These are phyloP conservation scores for Poeciliopsis turneri DNA, from an alignment of 2,797 vertebrate species.

Conservation along the genomic window DNA sequence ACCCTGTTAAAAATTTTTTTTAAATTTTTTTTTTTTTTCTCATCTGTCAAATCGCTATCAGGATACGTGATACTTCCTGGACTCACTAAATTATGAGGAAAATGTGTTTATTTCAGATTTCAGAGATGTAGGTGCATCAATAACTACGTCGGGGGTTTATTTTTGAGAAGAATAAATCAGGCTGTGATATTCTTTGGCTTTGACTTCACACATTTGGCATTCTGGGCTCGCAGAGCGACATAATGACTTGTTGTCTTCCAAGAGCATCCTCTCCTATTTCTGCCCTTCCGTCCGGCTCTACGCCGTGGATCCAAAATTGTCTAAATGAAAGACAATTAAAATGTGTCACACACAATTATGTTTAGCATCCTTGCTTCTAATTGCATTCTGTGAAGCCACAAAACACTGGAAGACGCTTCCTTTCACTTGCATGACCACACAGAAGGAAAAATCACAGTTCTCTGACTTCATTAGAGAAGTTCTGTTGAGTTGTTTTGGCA, in stretches of 20 bases:
- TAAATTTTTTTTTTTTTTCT: neutral
- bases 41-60: neutral
- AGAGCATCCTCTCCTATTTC: constrained; percentile 47
- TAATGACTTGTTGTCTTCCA: constrained; percentile 62
- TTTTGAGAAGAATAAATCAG: constrained; percentile 32
- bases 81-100: constrained; percentile 1
- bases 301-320: constrained; percentile 52
- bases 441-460: constrained; percentile 7
- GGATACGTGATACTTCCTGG: neutral
- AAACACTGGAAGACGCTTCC: constrained; percentile 56
- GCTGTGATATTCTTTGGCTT: constrained; percentile 27
- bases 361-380: constrained; percentile 71
- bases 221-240: constrained; percentile 20
- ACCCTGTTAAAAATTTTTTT: too few relatives aligned
- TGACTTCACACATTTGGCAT: constrained; percentile 52
- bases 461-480: neutral
- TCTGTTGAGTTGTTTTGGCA: neutral
- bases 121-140: constrained; percentile 34
- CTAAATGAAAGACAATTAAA: constrained; percentile 76
- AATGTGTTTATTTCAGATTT: constrained; percentile 30
- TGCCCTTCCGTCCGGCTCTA: constrained; percentile 52
- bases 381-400: constrained; percentile 69
- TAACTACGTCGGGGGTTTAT: constrained; percentile 10
- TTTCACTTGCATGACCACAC: constrained; percentile 32
- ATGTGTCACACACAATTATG: constrained; percentile 74